A percentile compares a stretch with the other conserved stretches of the same genome.
Conservation (phyloP, 1,140 invertebrate genomes). For the Cyphomyrmex costatus region DNA sequence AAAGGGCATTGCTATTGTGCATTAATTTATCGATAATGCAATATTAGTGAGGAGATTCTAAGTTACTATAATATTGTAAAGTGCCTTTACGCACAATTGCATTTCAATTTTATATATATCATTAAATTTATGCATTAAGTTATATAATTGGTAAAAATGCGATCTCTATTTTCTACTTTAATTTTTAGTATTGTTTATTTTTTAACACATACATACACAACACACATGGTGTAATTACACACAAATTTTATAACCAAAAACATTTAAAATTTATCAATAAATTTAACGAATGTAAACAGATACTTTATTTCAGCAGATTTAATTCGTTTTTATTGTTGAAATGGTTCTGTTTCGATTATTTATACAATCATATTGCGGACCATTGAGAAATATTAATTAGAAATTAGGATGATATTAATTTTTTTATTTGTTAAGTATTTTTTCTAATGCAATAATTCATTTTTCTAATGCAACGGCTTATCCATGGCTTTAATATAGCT, state of each 20-base stretch:
- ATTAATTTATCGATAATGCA: slow-evolving; percentile 34
- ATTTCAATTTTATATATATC: slow-evolving; percentile 29
- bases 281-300: background rate
- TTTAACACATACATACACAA: background rate
- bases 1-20: slow-evolving; percentile 28
- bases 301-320: slow-evolving; percentile 7
- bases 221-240: background rate
- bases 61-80: slow-evolving; percentile 16
- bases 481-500: slow-evolving; percentile 70
- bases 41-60: background rate
- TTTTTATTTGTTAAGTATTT: slow-evolving; percentile 69
- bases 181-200: slow-evolving; percentile 54
- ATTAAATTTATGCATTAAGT: slow-evolving; percentile 9
- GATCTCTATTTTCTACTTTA: slow-evolving; percentile 38
- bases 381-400: slow-evolving; percentile 17
- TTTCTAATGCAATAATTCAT: slow-evolving; percentile 33
- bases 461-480: slow-evolving; percentile 70
- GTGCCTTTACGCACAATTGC: slow-evolving; percentile 37
- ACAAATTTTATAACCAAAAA: slow-evolving; percentile 32
- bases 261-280: slow-evolving; percentile 32
- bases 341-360: background rate
- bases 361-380: slow-evolving; percentile 8
- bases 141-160: slow-evolving; percentile 27
- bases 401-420: slow-evolving; percentile 43
- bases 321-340: slow-evolving; percentile 4